Base-by-base conservation (phyloP, 2,797 vertebrate species). In the Adrianichthys oophorus region DNA sequence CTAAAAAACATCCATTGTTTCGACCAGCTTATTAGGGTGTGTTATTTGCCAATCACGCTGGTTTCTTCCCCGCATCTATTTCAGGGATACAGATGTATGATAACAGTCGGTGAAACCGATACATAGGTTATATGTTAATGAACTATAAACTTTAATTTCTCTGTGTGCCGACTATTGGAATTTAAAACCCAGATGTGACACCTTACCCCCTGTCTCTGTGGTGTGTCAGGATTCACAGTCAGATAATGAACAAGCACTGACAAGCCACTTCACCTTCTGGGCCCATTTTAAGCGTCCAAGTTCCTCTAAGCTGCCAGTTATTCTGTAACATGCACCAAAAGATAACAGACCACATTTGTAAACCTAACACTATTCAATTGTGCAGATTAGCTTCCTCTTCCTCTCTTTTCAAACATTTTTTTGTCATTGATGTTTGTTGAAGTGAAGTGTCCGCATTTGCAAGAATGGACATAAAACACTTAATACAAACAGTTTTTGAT, bases 401-500 rank as follows among this genome's bases (percentile, higher is more conserved):
- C 24, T 61, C 51, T 48, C 15, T 62, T 66, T 21, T 37, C 32
- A 37, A 37, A 13, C 3, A 12, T 37, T 47, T 17, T 57, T 53
- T 56, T 14, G 48, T 7, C 44, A 14, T 23, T 56, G 8, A 16
- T 59, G 21, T 56, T 19, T 45, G 12, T 44, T 45, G 15, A 59
- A 46, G 46, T 61, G 18, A 17, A 23, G 10, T 7, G 26, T 48
- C 41, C 7, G 26, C 32, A 5, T 55, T 47, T 62, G 7, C 5
- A 58, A 21, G 61, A 19, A 8, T 42, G 48, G 4, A 3, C 3
- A 57, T 15, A 52, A 53, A 7, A 53, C 46, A 55, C 26, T 72
- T 46, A 70, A 69, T 76, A 84, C 60, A 74, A 49, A 40, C 45
- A 59, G 59, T 68, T 71, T 14, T 48, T 41, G 18, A 32, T 56